Evolutionary conservation across 2,797 vertebrate genomes (phyloP).

Genomic region (Pangasius krempfi): DNA sequence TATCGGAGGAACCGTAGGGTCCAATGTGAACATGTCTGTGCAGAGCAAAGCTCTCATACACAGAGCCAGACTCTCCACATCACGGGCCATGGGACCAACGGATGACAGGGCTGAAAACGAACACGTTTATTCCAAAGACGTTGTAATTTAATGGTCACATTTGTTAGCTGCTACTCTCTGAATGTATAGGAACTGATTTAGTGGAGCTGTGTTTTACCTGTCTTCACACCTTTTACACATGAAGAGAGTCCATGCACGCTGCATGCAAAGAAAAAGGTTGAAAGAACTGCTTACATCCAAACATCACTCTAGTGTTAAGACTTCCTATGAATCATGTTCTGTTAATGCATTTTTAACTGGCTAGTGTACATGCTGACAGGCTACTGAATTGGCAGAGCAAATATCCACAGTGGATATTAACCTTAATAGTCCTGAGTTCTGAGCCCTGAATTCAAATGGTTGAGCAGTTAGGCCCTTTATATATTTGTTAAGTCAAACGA

Average conservation of each 20-base stretch:
- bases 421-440: too few relatives aligned
- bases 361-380: too few relatives aligned
- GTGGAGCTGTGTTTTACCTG: constrained; percentile 70
- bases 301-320: not conserved
- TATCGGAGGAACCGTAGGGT: constrained; percentile 85
- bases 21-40: constrained; percentile 89
- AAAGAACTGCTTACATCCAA: not conserved
- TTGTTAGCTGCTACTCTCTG: not conserved
- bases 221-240: constrained; percentile 76
- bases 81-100: constrained; percentile 83
- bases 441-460: too few relatives aligned
- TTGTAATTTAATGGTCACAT: not conserved
- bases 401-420: too few relatives aligned
- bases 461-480: too few relatives aligned
- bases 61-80: constrained; percentile 88
- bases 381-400: too few relatives aligned
- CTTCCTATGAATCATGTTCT: not conserved
- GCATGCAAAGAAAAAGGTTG: constrained; percentile 42
- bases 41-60: constrained; percentile 86
- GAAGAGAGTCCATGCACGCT: constrained; percentile 75
- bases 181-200: not conserved
- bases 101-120: constrained; percentile 62
- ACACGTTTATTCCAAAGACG: not conserved
- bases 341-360: not conserved
- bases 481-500: not conserved